phyloP scores from a whole-genome alignment of 1,140 invertebrate genomes.

The Kradibia gibbosae region DNA sequence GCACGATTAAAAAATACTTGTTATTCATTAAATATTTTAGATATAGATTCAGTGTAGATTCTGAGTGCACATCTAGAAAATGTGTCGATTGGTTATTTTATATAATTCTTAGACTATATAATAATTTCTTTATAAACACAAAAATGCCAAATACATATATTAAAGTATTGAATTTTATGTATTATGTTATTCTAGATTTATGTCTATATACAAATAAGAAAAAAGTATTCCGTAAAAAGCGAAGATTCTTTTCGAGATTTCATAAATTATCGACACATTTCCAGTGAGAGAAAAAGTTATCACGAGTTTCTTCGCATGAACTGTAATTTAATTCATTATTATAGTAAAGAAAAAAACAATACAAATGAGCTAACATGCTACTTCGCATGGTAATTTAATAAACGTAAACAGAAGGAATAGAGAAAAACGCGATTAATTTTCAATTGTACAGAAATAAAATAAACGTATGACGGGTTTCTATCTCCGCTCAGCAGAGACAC shows the following conservation, averaged over 20 bases:
- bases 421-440: slow-evolving; percentile 34
- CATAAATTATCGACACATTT: slow-evolving; percentile 46
- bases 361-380: slow-evolving; percentile 18
- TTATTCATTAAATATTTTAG: slow-evolving; percentile 20
- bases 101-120: not conserved
- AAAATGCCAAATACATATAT: slow-evolving; percentile 42
- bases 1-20: slow-evolving; percentile 36
- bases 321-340: slow-evolving; percentile 33
- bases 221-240: slow-evolving; percentile 34
- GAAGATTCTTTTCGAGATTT: not conserved
- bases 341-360: slow-evolving; percentile 31
- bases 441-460: slow-evolving; percentile 48
- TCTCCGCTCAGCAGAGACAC: slow-evolving; percentile 42
- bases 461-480: slow-evolving; percentile 2
- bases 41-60: slow-evolving; percentile 27
- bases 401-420: slow-evolving; percentile 44
- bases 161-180: slow-evolving; percentile 41
- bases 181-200: slow-evolving; percentile 38
- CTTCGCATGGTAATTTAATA: slow-evolving; percentile 48
- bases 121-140: slow-evolving; percentile 38
- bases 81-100: slow-evolving; percentile 38
- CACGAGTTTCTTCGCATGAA: slow-evolving; percentile 23
- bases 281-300: slow-evolving; percentile 36
- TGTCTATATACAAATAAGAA: slow-evolving; percentile 46
- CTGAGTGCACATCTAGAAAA: slow-evolving; percentile 43